Percentiles rank a stretch among this genome's conserved stretches.
These are phyloP conservation scores for Agrotis segetum DNA, from an alignment of 2,888 invertebrate species.

Conservation along the genomic window DNA sequence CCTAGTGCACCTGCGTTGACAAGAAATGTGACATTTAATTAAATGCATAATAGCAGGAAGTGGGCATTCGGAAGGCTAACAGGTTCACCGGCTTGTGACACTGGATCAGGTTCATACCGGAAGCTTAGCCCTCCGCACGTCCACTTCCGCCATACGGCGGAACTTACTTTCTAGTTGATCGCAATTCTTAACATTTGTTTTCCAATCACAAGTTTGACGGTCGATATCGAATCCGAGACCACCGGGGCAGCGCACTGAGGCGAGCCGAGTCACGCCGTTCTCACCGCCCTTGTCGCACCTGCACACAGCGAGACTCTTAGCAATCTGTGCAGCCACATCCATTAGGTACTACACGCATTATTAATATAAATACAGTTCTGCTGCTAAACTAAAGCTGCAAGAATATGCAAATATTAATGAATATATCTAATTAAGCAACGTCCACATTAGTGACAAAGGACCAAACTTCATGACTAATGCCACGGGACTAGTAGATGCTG, in stretches of 20 bases:
- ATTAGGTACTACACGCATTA: conserved; percentile 1
- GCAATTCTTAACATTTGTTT: conserved; percentile 98
- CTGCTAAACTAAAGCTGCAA: conserved; percentile 12
- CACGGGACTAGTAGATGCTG: not conserved
- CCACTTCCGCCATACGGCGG: conserved; percentile 83
- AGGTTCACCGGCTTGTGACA: conserved; percentile 67
- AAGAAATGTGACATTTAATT: conserved; percentile 89
- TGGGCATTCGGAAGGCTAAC: conserved; percentile 85
- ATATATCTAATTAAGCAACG: not conserved
- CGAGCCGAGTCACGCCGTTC: conserved; percentile 96
- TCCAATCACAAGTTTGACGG: conserved; percentile 99
- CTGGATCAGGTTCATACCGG: conserved; percentile 74
- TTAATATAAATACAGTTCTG: conserved; percentile 1
- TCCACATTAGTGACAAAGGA: conserved; percentile 23
- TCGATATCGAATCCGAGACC: conserved; percentile 98
- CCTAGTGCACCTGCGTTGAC: conserved; percentile 96
- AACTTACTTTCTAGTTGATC: conserved; percentile 98
- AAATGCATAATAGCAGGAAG: conserved; percentile 82
- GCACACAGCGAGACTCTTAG: conserved; percentile 88
- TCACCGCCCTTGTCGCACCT: conserved; percentile 98
- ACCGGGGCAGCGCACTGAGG: conserved; percentile 96
- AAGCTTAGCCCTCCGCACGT: conserved; percentile 85
- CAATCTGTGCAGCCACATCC: conserved; percentile 32
- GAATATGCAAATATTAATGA: conserved; percentile 6
- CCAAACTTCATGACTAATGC: not conserved